Conservation (phyloP, 2,113 vertebrate genomes). For the Nycticorax nycticorax region DNA sequence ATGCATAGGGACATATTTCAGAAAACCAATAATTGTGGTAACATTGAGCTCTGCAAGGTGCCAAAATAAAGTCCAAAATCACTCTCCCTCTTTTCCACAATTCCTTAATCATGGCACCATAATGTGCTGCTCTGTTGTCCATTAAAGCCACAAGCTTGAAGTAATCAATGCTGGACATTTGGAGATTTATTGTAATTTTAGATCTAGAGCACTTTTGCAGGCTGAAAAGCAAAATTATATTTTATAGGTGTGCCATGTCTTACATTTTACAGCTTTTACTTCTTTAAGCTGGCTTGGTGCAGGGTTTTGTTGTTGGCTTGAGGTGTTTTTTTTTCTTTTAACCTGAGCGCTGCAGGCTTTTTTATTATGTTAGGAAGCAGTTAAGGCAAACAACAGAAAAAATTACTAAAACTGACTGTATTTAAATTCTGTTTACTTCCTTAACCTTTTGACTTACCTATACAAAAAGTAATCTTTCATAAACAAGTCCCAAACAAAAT, state of each 20-base stretch:
- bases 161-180: slow-evolving; percentile 61
- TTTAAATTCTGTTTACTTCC: slow-evolving; percentile 75
- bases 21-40: slow-evolving; percentile 83
- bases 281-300: not conserved
- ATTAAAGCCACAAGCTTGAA: slow-evolving; percentile 48
- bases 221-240: slow-evolving; percentile 71
- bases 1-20: slow-evolving; percentile 82
- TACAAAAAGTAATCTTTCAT: slow-evolving; percentile 71
- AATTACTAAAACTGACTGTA: slow-evolving; percentile 62
- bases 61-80: slow-evolving; percentile 69
- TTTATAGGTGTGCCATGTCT: slow-evolving; percentile 61
- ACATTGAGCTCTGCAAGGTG: slow-evolving; percentile 65
- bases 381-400: slow-evolving; percentile 66
- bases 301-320: not conserved
- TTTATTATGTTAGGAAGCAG: slow-evolving; percentile 58
- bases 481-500: slow-evolving; percentile 71
- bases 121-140: slow-evolving; percentile 32
- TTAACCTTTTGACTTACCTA: slow-evolving; percentile 73
- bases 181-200: slow-evolving; percentile 74
- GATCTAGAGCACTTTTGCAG: slow-evolving; percentile 58
- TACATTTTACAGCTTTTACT: slow-evolving; percentile 60
- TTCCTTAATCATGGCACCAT: slow-evolving; percentile 66
- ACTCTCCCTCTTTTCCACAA: slow-evolving; percentile 50
- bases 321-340: not conserved
- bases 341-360: slow-evolving; percentile 54